Evolutionary conservation across 1,140 invertebrate species (phyloP).

Genomic region (Patella vulgata): DNA sequence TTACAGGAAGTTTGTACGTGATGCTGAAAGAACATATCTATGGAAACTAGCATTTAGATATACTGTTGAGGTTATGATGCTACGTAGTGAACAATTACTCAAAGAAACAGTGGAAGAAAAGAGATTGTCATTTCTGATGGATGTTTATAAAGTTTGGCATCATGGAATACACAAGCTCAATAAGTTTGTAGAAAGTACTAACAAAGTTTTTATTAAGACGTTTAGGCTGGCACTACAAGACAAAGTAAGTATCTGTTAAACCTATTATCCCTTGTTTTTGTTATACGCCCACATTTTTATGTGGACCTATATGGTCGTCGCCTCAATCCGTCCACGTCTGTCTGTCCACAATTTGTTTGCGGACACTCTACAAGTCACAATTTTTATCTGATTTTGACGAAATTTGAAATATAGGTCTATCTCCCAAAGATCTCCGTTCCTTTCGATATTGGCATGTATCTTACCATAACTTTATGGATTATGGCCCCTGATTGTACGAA

Average conservation of each 20-base stretch:
- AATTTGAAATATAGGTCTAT: too few species aligned
- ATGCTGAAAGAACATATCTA: slow-evolving; percentile 80
- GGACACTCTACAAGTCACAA: too few species aligned
- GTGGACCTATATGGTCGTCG: too few species aligned
- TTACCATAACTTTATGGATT: too few species aligned
- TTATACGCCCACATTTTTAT: too few species aligned
- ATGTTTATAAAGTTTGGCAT: slow-evolving; percentile 38
- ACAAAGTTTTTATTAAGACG: slow-evolving; percentile 34
- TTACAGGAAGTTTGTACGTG: slow-evolving; percentile 79
- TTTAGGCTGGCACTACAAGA: slow-evolving; percentile 26
- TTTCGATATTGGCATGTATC: too few species aligned
- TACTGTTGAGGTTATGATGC: slow-evolving; percentile 43
- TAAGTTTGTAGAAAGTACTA: slow-evolving; percentile 20
- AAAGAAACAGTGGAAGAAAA: slow-evolving; percentile 30
- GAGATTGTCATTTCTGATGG: slow-evolving; percentile 31
- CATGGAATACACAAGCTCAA: slow-evolving; percentile 33
- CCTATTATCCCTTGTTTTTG: too few species aligned
- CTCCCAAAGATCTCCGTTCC: too few species aligned
- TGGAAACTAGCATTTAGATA: slow-evolving; percentile 76
- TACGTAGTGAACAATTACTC: slow-evolving; percentile 20
- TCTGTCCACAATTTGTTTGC: too few species aligned
- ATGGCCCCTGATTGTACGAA: too few species aligned
- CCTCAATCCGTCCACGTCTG: too few species aligned
- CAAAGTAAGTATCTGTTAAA: background rate
- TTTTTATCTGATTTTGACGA: too few species aligned